Conservation (phyloP, 1,140 invertebrate genomes). For the Drosophila ogumai region DNA sequence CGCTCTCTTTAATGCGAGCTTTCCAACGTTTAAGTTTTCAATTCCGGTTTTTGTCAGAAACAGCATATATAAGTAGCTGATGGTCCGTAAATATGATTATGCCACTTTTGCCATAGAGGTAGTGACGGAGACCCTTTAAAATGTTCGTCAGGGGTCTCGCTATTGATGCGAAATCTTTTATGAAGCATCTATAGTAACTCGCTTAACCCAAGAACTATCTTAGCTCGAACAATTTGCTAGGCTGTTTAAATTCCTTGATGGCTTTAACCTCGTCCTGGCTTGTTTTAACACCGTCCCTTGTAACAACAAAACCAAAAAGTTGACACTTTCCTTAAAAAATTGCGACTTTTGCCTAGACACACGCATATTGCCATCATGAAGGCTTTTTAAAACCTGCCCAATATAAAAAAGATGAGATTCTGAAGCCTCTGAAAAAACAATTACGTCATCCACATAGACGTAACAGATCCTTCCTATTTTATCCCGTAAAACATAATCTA, state of each 20-base stretch:
- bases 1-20: constrained; percentile 1
- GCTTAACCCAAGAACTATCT: not conserved
- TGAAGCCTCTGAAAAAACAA: not conserved
- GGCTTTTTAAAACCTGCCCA: too few relatives aligned
- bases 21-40: constrained; percentile 13
- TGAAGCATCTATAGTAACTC: not conserved
- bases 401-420: not conserved
- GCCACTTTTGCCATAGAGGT: too few relatives aligned
- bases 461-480: not conserved
- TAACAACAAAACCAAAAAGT: not conserved
- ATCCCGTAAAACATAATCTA: not conserved
- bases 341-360: not conserved
- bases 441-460: not conserved
- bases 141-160: too few relatives aligned
- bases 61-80: not conserved
- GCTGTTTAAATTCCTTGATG: too few relatives aligned
- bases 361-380: too few relatives aligned
- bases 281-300: too few relatives aligned
- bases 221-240: too few relatives aligned
- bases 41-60: too few relatives aligned
- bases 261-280: too few relatives aligned
- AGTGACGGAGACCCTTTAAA: not conserved
- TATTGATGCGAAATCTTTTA: not conserved
- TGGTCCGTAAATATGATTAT: constrained; percentile 19
- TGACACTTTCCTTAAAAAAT: not conserved